phyloP scores from a whole-genome alignment of 2,113 vertebrate genomes.

The Strix aluco region DNA sequence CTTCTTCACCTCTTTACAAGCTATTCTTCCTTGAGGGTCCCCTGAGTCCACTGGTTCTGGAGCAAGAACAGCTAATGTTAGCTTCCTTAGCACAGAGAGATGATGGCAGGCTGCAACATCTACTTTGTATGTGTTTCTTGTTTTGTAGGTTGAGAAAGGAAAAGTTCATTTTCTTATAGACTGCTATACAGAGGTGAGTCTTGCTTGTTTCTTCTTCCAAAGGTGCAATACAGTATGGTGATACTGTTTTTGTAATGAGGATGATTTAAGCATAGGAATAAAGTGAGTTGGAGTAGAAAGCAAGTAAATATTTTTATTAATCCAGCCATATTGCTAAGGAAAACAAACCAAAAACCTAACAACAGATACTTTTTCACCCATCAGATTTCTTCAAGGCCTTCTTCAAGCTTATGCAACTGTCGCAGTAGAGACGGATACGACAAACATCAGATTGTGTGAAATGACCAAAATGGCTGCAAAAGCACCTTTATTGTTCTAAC shows the following conservation, averaged over 20 bases:
- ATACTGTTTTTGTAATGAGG: not conserved
- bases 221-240: not conserved
- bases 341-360: not conserved
- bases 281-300: not conserved
- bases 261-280: not conserved
- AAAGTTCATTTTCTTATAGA: not conserved
- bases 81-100: not conserved
- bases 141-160: not conserved
- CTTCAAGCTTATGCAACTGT: not conserved
- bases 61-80: not conserved
- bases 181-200: not conserved
- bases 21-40: not conserved
- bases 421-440: no score
- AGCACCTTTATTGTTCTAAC: no score
- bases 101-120: not conserved
- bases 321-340: not conserved
- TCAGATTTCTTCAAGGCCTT: not conserved
- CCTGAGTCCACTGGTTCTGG: not conserved
- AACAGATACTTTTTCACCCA: not conserved
- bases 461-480: no score
- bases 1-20: not conserved
- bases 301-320: not conserved
- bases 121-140: not conserved
- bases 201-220: not conserved
- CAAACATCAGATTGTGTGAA: no score